These are phyloP conservation scores for Melinaea marsaeus DNA, from an alignment of 2,888 invertebrate species.

Conservation along the genomic window DNA sequence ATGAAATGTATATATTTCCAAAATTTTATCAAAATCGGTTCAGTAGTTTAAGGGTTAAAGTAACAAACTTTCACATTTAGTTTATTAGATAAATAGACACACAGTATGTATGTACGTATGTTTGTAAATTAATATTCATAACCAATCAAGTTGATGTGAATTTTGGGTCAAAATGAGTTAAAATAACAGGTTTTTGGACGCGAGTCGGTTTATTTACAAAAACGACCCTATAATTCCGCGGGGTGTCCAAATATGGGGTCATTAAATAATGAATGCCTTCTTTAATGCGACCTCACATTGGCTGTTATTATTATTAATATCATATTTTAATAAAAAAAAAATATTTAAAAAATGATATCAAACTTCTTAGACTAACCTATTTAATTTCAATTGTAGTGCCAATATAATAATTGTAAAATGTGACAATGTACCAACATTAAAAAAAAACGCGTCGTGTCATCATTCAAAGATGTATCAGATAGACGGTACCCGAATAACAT, in stretches of 20 bases:
- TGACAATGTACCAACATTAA: slow-evolving; percentile 2
- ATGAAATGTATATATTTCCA: too few relatives aligned
- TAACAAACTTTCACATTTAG: too few relatives aligned
- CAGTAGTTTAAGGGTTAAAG: too few relatives aligned
- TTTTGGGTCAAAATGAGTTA: slow-evolving; percentile 10
- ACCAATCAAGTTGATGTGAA: slow-evolving; percentile 9
- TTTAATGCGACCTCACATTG: neutral
- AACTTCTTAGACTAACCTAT: too few relatives aligned
- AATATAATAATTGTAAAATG: too few relatives aligned
- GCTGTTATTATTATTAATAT: neutral
- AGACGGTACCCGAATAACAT: slow-evolving; percentile 51
- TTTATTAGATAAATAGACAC: too few relatives aligned
- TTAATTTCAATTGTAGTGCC: too few relatives aligned
- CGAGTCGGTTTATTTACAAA: slow-evolving; percentile 68
- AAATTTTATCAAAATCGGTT: too few relatives aligned
- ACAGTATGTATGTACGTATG: too few relatives aligned
- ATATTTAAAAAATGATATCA: too few relatives aligned
- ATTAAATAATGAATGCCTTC: slow-evolving; percentile 58
- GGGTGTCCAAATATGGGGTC: slow-evolving; percentile 68
- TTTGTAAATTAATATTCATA: neutral
- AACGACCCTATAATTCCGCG: slow-evolving; percentile 63
- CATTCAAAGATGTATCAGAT: slow-evolving; percentile 38
- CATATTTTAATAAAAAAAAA: neutral
- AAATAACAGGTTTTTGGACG: slow-evolving; percentile 47
- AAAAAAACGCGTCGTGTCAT: slow-evolving; percentile 33